Percentiles rank a stretch among this genome's conserved stretches.
Evolutionary conservation across 1,140 invertebrate genomes (phyloP).

Genomic region (Trachymyrmex septentrionalis): DNA sequence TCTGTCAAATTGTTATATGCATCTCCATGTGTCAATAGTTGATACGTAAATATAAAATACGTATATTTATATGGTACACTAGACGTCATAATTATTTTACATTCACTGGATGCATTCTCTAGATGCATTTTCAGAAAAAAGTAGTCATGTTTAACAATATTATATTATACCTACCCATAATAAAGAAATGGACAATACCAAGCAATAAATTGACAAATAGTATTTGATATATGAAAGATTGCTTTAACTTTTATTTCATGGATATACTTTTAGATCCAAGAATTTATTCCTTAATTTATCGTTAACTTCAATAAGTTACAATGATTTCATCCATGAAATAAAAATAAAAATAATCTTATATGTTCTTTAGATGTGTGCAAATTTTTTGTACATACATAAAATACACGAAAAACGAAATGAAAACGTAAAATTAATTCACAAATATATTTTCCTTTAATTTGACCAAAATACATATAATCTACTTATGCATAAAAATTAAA

Average conservation of each 20-base stretch:
- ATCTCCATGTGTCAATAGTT: conserved; percentile 52
- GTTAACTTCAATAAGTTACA: not conserved
- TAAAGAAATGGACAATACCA: conserved; percentile 23
- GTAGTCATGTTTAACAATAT: not conserved
- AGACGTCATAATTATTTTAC: conserved; percentile 46
- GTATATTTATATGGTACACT: conserved; percentile 48
- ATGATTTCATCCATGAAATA: too few species aligned
- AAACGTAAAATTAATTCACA: too few species aligned
- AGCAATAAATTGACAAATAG: not conserved
- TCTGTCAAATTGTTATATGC: conserved; percentile 65
- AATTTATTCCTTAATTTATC: not conserved
- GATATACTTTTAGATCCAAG: not conserved
- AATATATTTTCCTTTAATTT: not conserved
- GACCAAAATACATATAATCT: not conserved
- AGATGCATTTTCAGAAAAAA: conserved; percentile 14
- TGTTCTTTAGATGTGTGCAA: too few species aligned
- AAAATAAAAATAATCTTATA: not conserved
- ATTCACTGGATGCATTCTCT: conserved; percentile 20
- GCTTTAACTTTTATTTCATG: not conserved
- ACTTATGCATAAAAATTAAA: not conserved
- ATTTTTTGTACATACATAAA: too few species aligned
- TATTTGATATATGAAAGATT: not conserved
- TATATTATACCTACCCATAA: not conserved
- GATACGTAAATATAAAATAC: conserved; percentile 66
- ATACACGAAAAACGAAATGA: too few species aligned